Conservation (phyloP, 2,113 vertebrate genomes). For the Eudyptes chrysolophus region DNA sequence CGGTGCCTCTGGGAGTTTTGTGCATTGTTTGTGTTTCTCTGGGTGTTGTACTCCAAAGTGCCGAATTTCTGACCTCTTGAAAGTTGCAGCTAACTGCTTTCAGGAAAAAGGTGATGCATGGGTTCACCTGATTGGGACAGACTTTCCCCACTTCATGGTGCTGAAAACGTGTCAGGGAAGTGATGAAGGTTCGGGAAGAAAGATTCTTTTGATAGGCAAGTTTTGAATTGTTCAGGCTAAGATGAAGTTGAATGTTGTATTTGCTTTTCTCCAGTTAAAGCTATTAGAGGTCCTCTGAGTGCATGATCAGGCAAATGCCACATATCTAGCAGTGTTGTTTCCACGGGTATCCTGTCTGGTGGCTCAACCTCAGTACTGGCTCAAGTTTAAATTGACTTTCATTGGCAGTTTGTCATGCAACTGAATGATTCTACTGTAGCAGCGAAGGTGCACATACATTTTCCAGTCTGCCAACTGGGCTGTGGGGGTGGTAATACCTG, state of each 20-base stretch:
- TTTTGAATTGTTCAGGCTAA: not conserved
- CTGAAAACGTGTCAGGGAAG: not conserved
- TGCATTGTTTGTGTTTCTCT: not conserved
- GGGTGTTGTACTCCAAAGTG: not conserved
- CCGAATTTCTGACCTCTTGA: not conserved
- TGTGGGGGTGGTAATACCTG: not conserved
- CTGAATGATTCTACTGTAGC: not conserved
- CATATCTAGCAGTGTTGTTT: accelerated
- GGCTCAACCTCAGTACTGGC: not conserved
- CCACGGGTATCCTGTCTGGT: accelerated
- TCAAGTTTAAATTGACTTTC: not conserved
- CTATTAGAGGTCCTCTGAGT: not conserved
- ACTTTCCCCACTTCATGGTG: not conserved
- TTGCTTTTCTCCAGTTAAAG: not conserved
- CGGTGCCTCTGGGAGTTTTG: not conserved
- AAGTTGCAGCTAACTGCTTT: not conserved
- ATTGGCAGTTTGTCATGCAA: accelerated
- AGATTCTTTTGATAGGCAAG: not conserved
- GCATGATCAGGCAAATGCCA: accelerated
- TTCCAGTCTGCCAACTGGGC: not conserved
- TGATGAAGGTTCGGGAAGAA: not conserved
- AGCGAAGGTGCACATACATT: accelerated
- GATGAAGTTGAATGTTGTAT: not conserved
- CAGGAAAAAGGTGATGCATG: not conserved
- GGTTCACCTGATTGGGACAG: not conserved